phyloP scores from a whole-genome alignment of 2,113 vertebrate species.

The Parus major region DNA sequence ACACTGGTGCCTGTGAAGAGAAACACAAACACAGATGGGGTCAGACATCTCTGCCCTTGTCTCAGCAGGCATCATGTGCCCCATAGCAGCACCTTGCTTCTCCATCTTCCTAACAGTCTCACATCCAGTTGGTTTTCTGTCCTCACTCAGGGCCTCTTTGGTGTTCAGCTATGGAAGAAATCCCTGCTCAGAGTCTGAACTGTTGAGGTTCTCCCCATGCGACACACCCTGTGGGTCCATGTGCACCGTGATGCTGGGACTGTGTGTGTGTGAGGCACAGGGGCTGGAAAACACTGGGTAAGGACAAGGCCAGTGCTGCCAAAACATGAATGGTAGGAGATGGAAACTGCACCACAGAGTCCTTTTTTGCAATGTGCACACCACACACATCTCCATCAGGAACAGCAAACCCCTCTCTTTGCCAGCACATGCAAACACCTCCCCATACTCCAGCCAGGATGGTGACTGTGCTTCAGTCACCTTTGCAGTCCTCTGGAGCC shows the following conservation, averaged over 20 bases:
- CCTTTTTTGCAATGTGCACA: background rate
- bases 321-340: background rate
- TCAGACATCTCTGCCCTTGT: background rate
- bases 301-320: background rate
- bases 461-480: background rate
- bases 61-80: background rate
- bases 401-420: background rate
- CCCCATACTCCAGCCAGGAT: background rate
- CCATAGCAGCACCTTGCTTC: fast-evolving
- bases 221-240: fast-evolving
- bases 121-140: background rate
- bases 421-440: background rate
- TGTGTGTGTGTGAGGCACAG: fast-evolving
- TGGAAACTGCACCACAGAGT: fast-evolving
- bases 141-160: background rate
- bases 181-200: background rate
- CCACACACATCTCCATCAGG: background rate
- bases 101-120: background rate
- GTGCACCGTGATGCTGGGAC: background rate
- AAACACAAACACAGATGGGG: background rate
- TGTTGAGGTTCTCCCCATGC: background rate
- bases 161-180: background rate
- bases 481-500: background rate
- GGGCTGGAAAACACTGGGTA: background rate
- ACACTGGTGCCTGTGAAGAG: fast-evolving